Percentiles rank a stretch among this genome's conserved stretches.
These are phyloP conservation scores for Trachelipus rathkii DNA, from an alignment of 1,140 invertebrate genomes.

Conservation along the genomic window DNA sequence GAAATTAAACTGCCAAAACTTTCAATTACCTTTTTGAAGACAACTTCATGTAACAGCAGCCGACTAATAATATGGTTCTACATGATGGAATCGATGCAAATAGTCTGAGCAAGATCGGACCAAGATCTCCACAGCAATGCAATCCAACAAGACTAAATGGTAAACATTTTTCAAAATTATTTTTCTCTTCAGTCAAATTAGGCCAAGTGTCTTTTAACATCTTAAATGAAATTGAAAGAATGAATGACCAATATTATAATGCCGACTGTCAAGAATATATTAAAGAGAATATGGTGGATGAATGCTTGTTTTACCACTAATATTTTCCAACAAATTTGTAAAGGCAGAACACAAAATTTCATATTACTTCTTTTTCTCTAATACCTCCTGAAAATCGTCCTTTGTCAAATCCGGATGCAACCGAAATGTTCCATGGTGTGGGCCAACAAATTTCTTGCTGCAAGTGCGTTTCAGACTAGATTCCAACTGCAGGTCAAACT, in stretches of 20 bases:
- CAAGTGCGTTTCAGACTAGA: neutral
- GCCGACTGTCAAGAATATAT: no score
- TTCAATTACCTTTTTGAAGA: slow-evolving; percentile 44
- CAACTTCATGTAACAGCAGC: slow-evolving; percentile 80
- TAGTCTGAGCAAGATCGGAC: slow-evolving; percentile 66
- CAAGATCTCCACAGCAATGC: slow-evolving; percentile 84
- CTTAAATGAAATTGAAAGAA: neutral
- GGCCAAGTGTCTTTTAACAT: neutral
- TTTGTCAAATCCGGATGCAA: neutral
- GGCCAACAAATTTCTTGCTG: neutral
- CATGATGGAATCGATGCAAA: slow-evolving; percentile 58
- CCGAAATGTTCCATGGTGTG: neutral
- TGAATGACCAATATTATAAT: no score
- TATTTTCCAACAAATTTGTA: no score
- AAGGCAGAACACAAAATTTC: no score
- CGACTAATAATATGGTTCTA: slow-evolving; percentile 68
- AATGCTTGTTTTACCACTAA: no score
- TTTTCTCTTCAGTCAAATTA: neutral
- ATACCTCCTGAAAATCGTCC: neutral
- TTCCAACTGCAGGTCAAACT: neutral
- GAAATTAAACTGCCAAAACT: no score
- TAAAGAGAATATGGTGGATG: no score
- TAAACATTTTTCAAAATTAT: neutral
- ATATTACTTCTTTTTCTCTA: neutral
- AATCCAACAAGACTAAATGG: slow-evolving; percentile 65